A percentile compares a stretch with the other conserved stretches of the same genome.
phyloP scores from a whole-genome alignment of 53 echinoderm and acorn worm genomes.

The Holothuria scabra region DNA sequence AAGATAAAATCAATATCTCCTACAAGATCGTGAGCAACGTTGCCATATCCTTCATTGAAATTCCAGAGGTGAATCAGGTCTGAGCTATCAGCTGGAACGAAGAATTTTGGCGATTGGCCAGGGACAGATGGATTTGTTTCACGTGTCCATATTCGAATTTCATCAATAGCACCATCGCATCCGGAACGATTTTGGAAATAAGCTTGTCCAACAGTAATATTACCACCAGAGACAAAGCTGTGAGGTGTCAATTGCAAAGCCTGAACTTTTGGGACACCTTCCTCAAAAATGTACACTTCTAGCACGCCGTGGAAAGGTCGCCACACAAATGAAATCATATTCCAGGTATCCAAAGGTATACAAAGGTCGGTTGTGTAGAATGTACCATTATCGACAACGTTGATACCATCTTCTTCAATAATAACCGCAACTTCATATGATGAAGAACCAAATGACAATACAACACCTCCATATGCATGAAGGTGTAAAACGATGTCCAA shows the following conservation, averaged over 20 bases:
- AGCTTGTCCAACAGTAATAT: slow-evolving; percentile 74
- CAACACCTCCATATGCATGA: slow-evolving; percentile 60
- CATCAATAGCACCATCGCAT: slow-evolving; percentile 71
- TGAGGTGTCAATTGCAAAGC: slow-evolving; percentile 58
- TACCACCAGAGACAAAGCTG: slow-evolving; percentile 62
- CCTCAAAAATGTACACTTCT: slow-evolving; percentile 82
- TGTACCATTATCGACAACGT: slow-evolving; percentile 36
- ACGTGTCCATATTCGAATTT: slow-evolving; percentile 79
- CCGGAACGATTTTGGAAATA: slow-evolving; percentile 56
- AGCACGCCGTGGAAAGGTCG: slow-evolving; percentile 65
- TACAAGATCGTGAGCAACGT: slow-evolving; percentile 53
- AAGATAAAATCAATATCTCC: slow-evolving; percentile 51
- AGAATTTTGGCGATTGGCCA: slow-evolving; percentile 64
- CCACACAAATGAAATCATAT: slow-evolving; percentile 80
- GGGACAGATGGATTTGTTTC: slow-evolving; percentile 83
- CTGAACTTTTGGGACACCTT: slow-evolving; percentile 65
- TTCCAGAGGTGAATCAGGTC: slow-evolving; percentile 79
- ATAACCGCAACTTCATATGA: slow-evolving; percentile 65
- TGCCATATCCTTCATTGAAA: slow-evolving; percentile 71
- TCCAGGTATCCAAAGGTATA: slow-evolving; percentile 63
- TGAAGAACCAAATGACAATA: slow-evolving; percentile 72
- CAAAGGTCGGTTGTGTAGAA: slow-evolving; percentile 53
- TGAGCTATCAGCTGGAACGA: slow-evolving; percentile 58
- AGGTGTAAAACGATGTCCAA: slow-evolving; percentile 68
- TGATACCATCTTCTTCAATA: slow-evolving; percentile 48